A percentile compares a stretch with the other conserved stretches of the same genome.
Conservation (phyloP, 1,140 invertebrate genomes). For the Aphaenogaster floridana region DNA sequence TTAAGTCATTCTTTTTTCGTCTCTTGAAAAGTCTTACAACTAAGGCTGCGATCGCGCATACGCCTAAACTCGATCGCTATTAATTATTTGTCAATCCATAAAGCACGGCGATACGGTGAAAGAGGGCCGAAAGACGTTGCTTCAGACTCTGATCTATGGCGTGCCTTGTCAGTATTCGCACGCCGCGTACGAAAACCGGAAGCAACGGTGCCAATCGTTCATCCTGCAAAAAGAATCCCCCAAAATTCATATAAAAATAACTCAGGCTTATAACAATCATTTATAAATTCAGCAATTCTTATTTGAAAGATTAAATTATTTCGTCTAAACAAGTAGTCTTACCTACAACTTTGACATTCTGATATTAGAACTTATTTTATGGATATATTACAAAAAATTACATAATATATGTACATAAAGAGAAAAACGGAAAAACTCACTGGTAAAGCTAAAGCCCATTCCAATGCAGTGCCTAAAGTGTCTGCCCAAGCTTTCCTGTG, state of each 20-base stretch:
- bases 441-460: conserved; percentile 83
- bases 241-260: neutral
- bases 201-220: conserved; percentile 88
- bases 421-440: conserved; percentile 71
- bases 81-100: conserved; percentile 87
- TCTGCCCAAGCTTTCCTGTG: conserved; percentile 90
- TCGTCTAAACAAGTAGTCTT: neutral
- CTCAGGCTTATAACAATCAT: neutral
- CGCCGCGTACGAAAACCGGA: conserved; percentile 89
- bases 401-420: neutral
- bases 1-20: conserved; percentile 17
- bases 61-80: conserved; percentile 12
- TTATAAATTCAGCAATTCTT: conserved; percentile 4
- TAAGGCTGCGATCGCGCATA: conserved; percentile 32
- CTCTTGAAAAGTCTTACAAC: conserved; percentile 22
- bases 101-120: conserved; percentile 88
- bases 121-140: conserved; percentile 88
- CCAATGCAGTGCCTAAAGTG: conserved; percentile 88
- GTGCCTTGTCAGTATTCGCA: conserved; percentile 89
- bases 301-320: neutral
- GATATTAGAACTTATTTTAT: neutral
- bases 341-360: conserved; percentile 37
- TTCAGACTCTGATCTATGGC: conserved; percentile 88
- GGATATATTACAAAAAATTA: neutral
- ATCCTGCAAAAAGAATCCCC: conserved; percentile 84